A percentile compares a stretch with the other conserved stretches of the same genome.
Conservation (phyloP, 2,888 invertebrate genomes). For the Athalia cordata region DNA sequence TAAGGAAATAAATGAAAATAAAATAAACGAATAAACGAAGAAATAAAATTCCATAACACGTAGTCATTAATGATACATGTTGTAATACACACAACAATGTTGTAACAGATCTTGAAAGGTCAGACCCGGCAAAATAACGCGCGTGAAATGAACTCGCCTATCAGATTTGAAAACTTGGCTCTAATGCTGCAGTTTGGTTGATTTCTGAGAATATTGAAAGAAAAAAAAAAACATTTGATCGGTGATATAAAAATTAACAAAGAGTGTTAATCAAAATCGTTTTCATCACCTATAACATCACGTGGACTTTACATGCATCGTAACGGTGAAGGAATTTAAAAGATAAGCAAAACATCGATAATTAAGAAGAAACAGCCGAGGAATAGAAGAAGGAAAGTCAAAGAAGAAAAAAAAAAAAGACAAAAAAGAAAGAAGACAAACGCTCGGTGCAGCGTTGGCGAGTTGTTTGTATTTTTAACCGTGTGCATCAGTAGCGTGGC, state of each 20-base stretch:
- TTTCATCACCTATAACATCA: not conserved
- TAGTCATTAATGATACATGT: too few species aligned
- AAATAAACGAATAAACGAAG: too few species aligned
- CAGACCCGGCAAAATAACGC: too few species aligned
- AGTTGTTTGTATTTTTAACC: conserved; percentile 42
- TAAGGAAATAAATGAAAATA: too few species aligned
- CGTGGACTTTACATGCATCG: conserved; percentile 19
- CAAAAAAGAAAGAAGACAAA: not conserved
- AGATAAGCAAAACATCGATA: not conserved
- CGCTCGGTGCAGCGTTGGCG: conserved; percentile 24
- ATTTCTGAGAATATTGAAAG: too few species aligned
- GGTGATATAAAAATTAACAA: not conserved
- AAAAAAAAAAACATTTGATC: not conserved
- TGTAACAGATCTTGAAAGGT: too few species aligned
- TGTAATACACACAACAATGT: too few species aligned
- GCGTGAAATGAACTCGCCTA: too few species aligned
- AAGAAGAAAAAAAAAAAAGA: not conserved
- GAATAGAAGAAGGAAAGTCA: not conserved
- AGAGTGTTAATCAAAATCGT: not conserved
- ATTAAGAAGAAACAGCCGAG: not conserved
- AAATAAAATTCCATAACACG: too few species aligned
- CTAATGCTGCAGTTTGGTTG: too few species aligned
- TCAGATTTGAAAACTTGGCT: too few species aligned
- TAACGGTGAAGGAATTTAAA: not conserved
- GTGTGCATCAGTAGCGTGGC: conserved; percentile 36